Base-by-base conservation (phyloP, 2,888 invertebrate genomes). In the Himalopsyche kuldschensis region DNA sequence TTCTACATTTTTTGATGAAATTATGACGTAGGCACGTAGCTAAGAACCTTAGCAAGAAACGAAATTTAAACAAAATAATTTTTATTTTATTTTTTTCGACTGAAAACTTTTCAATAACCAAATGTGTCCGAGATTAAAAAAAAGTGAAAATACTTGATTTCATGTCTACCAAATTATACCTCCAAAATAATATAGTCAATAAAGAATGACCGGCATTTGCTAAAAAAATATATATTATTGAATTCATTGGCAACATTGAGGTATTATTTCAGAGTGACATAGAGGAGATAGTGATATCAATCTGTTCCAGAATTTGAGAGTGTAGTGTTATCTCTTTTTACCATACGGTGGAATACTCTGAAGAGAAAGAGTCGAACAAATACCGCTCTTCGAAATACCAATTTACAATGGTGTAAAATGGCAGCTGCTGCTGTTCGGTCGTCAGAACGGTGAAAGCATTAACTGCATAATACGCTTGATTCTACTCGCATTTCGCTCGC, bases 381-480 rank as follows among this genome's bases (percentile, higher is more conserved):
- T 46, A 46, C 75, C 47, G 47, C 75, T 75, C 75, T 79, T 69
- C 86, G 78, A 85, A 77, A 76, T 76, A 75, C 82, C n/a, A 82
- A 75, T 31, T 31, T 79, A 48, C 30, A 78, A 82, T 78, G 75
- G 79, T 81, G 41, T 69, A 84, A 84, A 84, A 84, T 84, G 84
- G 84, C 84, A 78, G 81, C 81, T 81, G 81, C 20, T 75, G 17
- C 20, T 41, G 46, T 80, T 63, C 48, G 47, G 47, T 83, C 30
- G 83, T 83, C 35, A 76, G 41, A 75, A 47, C 41, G 84, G 84
- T 81, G 84, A 84, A 84, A 84, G 84, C 84, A 17, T 81, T 75
- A 81, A 63, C 78, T 55, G 79, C 55, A 75, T 81, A 79, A 79
- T 84, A 69, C 55, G 77, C 32, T 81, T 69, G 31, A 55, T 55